A percentile compares a stretch with the other conserved stretches of the same genome.
phyloP scores from a whole-genome alignment of 2,888 invertebrate species.

The Beris morrisii region DNA sequence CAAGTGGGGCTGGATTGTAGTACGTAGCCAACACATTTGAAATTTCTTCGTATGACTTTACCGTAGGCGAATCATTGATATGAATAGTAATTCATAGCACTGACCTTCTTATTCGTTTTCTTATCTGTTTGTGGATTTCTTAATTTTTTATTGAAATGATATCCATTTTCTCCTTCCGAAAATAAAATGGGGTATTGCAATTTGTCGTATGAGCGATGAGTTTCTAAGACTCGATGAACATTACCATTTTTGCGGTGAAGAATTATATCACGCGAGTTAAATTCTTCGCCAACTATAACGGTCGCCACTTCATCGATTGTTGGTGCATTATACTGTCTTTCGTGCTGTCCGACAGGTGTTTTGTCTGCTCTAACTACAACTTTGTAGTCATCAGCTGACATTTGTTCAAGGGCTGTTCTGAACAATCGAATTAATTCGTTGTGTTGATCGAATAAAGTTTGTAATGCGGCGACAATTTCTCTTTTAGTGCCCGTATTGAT shows the following conservation, averaged over 20 bases:
- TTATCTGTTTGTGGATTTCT: no score
- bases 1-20: no score
- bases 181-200: constrained; percentile 32
- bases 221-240: constrained; percentile 42
- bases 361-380: constrained; percentile 47
- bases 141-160: constrained; percentile 2
- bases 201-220: constrained; percentile 39
- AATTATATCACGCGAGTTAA: constrained; percentile 44
- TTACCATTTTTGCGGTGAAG: constrained; percentile 39
- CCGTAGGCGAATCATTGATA: background rate
- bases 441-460: constrained; percentile 41
- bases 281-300: constrained; percentile 41
- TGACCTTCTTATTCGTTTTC: no score
- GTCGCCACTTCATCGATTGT: constrained; percentile 41
- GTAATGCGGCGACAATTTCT: constrained; percentile 41
- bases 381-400: constrained; percentile 46
- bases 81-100: background rate
- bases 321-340: constrained; percentile 39
- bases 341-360: constrained; percentile 44
- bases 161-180: constrained; percentile 28
- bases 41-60: background rate
- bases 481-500: constrained; percentile 40
- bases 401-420: constrained; percentile 43
- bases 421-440: constrained; percentile 45
- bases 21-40: no score